Percentiles rank a stretch among this genome's conserved stretches.
These are phyloP conservation scores for Drosophila ercepeae DNA, from an alignment of 1,140 invertebrate species.

Conservation along the genomic window DNA sequence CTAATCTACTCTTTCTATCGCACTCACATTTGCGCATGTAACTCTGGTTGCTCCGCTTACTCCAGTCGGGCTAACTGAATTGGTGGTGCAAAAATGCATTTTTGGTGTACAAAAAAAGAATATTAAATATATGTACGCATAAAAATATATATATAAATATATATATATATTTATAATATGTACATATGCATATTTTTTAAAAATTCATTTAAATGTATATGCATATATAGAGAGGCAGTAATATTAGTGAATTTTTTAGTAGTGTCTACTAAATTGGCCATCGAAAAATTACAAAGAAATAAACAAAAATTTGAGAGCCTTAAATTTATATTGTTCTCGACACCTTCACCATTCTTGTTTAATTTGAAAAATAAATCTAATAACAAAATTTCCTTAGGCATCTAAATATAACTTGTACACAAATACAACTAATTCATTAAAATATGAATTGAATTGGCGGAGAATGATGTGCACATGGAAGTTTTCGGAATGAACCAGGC, in stretches of 20 bases:
- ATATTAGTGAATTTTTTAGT: background rate
- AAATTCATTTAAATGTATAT: background rate
- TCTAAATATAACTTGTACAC: background rate
- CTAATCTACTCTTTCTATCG: conserved; percentile 53
- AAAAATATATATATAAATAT: background rate
- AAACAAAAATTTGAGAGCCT: too few relatives aligned
- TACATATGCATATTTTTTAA: background rate
- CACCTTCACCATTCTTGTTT: too few relatives aligned
- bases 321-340: too few relatives aligned
- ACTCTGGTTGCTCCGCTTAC: conserved; percentile 61
- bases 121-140: conserved; percentile 35
- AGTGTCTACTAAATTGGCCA: too few relatives aligned
- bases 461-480: background rate
- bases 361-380: background rate
- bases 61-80: conserved; percentile 49
- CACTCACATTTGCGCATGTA: conserved; percentile 41
- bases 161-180: background rate
- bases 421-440: background rate
- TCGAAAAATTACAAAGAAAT: too few relatives aligned
- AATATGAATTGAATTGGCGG: conserved; percentile 1
- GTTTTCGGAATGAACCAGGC: background rate
- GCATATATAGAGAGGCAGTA: background rate
- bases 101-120: conserved; percentile 83
- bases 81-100: conserved; percentile 83
- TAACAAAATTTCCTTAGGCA: background rate